A percentile compares a stretch with the other conserved stretches of the same genome.
Evolutionary conservation across 2,113 vertebrate genomes (phyloP).

Genomic region (Siniperca chuatsi): DNA sequence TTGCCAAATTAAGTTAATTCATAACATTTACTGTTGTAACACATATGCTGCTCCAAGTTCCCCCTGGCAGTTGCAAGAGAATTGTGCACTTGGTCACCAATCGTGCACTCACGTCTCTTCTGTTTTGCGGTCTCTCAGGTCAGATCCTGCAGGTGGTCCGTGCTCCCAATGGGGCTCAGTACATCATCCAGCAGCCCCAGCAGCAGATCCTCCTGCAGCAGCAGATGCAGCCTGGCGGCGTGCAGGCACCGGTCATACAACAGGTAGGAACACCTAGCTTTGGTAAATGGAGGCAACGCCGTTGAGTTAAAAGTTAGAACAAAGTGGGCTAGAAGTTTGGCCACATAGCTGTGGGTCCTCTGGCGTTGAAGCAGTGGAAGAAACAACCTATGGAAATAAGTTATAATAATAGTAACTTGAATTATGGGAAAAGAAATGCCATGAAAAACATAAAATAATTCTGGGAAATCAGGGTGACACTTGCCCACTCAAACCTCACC

Average conservation of each 20-base stretch:
- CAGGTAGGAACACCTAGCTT: constrained; percentile 81
- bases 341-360: constrained; percentile 7
- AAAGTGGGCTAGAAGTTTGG: background rate
- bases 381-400: constrained; percentile 3
- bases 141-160: constrained; percentile 97
- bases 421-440: background rate
- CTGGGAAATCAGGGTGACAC: background rate
- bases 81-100: background rate
- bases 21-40: background rate
- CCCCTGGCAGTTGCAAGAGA: too few species aligned
- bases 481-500: background rate
- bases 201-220: constrained; percentile 95
- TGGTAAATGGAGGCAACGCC: background rate
- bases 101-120: background rate
- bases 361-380: constrained; percentile 17
- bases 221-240: constrained; percentile 96
- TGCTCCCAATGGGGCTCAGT: constrained; percentile 94
- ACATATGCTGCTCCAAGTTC: background rate
- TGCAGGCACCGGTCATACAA: constrained; percentile 97
- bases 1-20: background rate
- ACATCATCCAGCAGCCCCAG: constrained; percentile 95
- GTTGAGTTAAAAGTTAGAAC: background rate
- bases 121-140: constrained; percentile 79
- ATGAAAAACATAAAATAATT: constrained; percentile 30
- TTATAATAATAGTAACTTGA: background rate